Evolutionary conservation across 2,888 invertebrate species (phyloP).

Genomic region (Ametastegia equiseti): DNA sequence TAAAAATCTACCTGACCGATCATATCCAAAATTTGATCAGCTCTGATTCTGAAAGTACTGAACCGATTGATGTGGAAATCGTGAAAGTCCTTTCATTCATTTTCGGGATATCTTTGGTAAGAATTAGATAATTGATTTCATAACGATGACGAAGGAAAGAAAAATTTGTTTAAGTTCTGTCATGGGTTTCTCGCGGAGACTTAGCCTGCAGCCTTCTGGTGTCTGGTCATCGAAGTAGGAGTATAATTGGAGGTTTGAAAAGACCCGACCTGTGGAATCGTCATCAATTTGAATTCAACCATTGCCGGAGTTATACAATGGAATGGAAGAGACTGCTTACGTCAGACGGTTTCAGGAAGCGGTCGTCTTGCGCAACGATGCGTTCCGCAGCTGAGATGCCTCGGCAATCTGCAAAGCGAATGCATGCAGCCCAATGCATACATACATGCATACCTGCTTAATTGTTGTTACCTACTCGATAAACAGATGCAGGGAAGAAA

Average conservation of each 20-base stretch:
- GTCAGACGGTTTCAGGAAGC: constrained; percentile 37
- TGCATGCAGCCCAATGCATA: not conserved
- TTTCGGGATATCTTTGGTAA: too few species aligned
- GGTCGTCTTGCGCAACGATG: constrained; percentile 34
- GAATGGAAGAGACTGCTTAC: not conserved
- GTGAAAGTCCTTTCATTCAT: too few species aligned
- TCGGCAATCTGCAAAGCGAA: not conserved
- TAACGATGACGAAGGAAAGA: too few species aligned
- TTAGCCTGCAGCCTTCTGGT: not conserved
- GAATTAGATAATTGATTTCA: too few species aligned
- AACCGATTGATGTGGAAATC: too few species aligned
- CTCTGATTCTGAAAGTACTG: too few species aligned
- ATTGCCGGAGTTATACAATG: constrained; percentile 27
- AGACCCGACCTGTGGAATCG: not conserved
- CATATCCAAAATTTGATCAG: too few species aligned
- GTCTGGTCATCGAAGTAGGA: not conserved
- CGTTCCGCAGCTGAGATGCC: constrained; percentile 28
- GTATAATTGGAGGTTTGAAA: not conserved
- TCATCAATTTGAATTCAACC: not conserved
- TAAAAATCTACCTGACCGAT: too few species aligned
- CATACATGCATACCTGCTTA: not conserved
- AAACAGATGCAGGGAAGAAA: constrained; percentile 1
- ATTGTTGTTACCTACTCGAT: not conserved
- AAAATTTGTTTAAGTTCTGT: too few species aligned
- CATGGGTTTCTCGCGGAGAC: not conserved